Percentiles rank a stretch among this genome's conserved stretches.
phyloP scores from a whole-genome alignment of 2,797 vertebrate genomes.

The Staurois parvus region DNA sequence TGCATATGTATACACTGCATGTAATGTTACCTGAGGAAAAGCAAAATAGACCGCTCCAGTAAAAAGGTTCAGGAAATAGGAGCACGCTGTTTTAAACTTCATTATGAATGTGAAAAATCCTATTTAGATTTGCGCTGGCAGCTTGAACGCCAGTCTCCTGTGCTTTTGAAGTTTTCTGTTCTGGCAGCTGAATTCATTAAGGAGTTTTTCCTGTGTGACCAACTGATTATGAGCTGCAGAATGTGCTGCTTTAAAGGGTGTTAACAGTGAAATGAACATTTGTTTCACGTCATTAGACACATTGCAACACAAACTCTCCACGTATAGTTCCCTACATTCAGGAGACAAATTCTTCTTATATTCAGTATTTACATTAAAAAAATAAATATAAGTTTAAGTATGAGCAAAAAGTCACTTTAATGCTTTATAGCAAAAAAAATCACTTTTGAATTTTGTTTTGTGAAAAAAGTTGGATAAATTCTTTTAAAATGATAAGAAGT shows the following conservation, averaged over 20 bases:
- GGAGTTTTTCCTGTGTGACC: constrained; percentile 63
- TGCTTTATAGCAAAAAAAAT: no score
- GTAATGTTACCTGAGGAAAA: constrained; percentile 58
- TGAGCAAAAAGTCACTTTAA: no score
- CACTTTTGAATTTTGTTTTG: no score
- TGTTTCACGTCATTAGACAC: constrained; percentile 62
- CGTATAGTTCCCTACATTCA: constrained; percentile 2
- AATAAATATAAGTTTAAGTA: neutral
- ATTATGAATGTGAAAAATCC: constrained; percentile 58
- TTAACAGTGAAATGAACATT: constrained; percentile 59
- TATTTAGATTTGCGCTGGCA: constrained; percentile 56
- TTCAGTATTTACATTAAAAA: neutral
- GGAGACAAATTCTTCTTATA: neutral
- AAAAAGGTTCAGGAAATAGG: constrained; percentile 52
- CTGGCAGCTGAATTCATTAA: constrained; percentile 51
- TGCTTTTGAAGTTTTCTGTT: constrained; percentile 58
- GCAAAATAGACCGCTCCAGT: constrained; percentile 55
- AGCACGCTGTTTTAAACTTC: constrained; percentile 51
- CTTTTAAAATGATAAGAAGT: no score
- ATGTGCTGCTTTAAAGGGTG: constrained; percentile 62
- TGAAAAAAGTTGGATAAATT: no score
- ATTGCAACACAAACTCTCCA: constrained; percentile 12
- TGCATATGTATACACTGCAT: constrained; percentile 15
- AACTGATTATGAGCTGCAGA: constrained; percentile 52
- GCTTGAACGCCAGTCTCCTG: constrained; percentile 42